phyloP scores from a whole-genome alignment of 1,140 invertebrate genomes.

The Bursaphelenchus mucronatus region DNA sequence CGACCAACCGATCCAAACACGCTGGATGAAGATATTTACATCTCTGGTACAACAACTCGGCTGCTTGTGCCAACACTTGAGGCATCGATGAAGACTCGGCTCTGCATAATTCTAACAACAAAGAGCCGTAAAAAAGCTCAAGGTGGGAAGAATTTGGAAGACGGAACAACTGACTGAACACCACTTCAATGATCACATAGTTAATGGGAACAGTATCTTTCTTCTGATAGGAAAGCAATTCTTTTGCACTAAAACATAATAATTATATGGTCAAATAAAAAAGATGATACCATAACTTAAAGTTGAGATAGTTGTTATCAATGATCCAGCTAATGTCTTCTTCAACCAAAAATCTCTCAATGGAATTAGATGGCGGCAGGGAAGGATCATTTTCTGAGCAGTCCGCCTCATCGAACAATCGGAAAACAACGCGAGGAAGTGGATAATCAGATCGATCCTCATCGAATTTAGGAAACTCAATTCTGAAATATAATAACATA shows the following conservation, averaged over 20 bases:
- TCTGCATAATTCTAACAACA: constrained; percentile 94
- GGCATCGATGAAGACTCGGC: constrained; percentile 91
- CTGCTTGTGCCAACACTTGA: constrained; percentile 90
- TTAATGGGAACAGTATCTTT: constrained; percentile 91
- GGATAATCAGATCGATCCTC: constrained; percentile 58
- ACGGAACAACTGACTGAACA: constrained; percentile 73
- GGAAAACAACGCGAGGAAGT: constrained; percentile 69
- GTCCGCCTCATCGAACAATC: constrained; percentile 95
- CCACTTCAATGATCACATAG: constrained; percentile 88
- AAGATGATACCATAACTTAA: constrained; percentile 79
- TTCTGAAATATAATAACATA: constrained; percentile 69
- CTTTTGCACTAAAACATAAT: constrained; percentile 70
- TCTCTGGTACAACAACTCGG: constrained; percentile 89
- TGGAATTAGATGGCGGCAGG: constrained; percentile 88
- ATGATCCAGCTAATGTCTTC: constrained; percentile 91
- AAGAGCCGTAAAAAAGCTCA: constrained; percentile 88
- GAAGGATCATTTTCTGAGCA: constrained; percentile 77
- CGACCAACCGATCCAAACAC: constrained; percentile 88
- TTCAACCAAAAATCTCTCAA: constrained; percentile 94
- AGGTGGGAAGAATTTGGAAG: constrained; percentile 80
- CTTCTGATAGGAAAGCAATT: constrained; percentile 83
- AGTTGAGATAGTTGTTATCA: constrained; percentile 78
- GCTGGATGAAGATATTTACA: constrained; percentile 93
- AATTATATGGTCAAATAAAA: constrained; percentile 7
- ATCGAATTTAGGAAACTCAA: constrained; percentile 74